These are phyloP conservation scores for Columba livia DNA, from an alignment of 2,113 vertebrate species.

Conservation along the genomic window DNA sequence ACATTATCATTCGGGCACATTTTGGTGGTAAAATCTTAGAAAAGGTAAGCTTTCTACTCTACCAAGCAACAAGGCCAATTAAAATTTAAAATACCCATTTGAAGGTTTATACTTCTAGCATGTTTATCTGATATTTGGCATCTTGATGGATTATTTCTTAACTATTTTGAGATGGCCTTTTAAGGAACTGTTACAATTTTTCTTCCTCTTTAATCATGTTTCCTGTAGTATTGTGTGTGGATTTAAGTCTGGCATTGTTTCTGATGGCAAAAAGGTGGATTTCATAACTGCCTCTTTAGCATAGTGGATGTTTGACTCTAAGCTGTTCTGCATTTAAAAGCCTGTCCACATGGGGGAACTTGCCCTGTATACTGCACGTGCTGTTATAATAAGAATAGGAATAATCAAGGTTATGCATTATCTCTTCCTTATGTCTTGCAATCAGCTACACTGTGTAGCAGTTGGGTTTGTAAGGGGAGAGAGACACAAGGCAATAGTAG, in stretches of 20 bases:
- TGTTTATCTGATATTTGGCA: background rate
- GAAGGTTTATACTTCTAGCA: background rate
- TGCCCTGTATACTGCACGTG: background rate
- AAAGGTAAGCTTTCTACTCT: constrained; percentile 76
- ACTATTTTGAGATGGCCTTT: background rate
- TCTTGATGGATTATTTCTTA: background rate
- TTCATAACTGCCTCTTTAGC: background rate
- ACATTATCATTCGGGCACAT: constrained; percentile 84
- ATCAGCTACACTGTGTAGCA: background rate
- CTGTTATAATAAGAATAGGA: background rate
- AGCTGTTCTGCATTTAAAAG: background rate
- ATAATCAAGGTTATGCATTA: background rate
- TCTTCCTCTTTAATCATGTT: background rate
- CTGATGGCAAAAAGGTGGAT: background rate
- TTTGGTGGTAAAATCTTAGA: constrained; percentile 88
- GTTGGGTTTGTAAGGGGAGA: background rate
- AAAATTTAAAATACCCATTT: background rate
- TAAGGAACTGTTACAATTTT: background rate
- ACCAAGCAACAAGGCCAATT: background rate
- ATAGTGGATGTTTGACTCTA: background rate
- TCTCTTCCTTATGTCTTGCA: background rate
- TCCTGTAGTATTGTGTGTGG: background rate
- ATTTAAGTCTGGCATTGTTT: background rate
- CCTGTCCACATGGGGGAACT: background rate
- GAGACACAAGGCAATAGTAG: background rate